A percentile compares a stretch with the other conserved stretches of the same genome.
Evolutionary conservation across 2,888 invertebrate genomes (phyloP).

Genomic region (Erebia palarica): DNA sequence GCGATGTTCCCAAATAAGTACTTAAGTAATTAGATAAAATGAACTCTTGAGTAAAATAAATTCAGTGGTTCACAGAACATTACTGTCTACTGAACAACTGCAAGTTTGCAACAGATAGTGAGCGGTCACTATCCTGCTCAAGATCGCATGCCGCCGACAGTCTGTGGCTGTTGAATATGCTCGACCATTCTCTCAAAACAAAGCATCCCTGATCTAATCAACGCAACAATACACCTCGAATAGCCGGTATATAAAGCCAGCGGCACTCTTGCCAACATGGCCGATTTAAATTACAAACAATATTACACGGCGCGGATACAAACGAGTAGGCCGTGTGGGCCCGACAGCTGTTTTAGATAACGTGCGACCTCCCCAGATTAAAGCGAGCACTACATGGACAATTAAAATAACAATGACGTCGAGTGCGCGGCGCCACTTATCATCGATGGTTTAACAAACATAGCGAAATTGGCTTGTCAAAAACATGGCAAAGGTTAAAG

Average conservation of each 20-base stretch:
- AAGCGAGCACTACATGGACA: conserved; percentile 64
- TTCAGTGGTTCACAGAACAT: conserved; percentile 24
- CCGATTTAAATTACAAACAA: conserved; percentile 79
- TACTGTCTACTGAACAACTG: conserved; percentile 1
- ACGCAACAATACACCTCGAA: conserved; percentile 76
- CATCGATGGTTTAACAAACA: conserved; percentile 40
- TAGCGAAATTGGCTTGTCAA: conserved; percentile 24
- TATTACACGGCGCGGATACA: conserved; percentile 72
- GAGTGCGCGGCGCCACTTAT: conserved; percentile 46
- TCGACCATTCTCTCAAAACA: conserved; percentile 69
- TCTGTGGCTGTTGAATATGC: conserved; percentile 56
- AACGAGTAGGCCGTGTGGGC: conserved; percentile 71
- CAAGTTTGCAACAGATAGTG: conserved; percentile 43
- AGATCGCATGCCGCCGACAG: conserved; percentile 64
- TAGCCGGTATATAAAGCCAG: conserved; percentile 67
- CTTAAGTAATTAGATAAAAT: too few relatives aligned
- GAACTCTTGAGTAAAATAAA: conserved; percentile 5
- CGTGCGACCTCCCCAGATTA: conserved; percentile 74
- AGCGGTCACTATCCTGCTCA: conserved; percentile 50
- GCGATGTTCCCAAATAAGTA: too few relatives aligned
- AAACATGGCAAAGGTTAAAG: conserved; percentile 11
- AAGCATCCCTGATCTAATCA: conserved; percentile 78
- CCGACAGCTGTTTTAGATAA: conserved; percentile 79
- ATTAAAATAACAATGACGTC: conserved; percentile 61
- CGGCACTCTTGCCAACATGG: conserved; percentile 58